These are phyloP conservation scores for Iphiclides podalirius DNA, from an alignment of 2,888 invertebrate species.

Conservation along the genomic window DNA sequence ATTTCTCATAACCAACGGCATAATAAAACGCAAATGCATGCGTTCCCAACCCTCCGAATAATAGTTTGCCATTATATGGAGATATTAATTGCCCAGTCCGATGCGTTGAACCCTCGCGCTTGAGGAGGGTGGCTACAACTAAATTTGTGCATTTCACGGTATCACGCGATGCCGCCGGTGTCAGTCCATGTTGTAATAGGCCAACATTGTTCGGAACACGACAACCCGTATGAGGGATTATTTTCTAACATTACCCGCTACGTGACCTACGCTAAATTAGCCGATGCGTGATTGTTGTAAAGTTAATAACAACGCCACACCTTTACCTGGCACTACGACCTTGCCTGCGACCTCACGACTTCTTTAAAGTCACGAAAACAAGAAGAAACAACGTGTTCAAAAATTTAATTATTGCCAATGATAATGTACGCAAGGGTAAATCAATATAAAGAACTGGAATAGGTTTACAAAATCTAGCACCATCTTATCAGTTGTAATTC, in stretches of 20 bases:
- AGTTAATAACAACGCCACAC: constrained; percentile 12
- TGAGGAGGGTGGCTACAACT: constrained; percentile 39
- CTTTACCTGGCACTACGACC: not conserved
- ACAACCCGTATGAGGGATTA: constrained; percentile 36
- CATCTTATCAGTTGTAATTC: too few relatives aligned
- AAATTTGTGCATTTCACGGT: constrained; percentile 25
- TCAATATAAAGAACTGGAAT: too few relatives aligned
- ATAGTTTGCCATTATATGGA: constrained; percentile 9
- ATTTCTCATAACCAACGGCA: too few relatives aligned
- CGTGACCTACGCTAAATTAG: constrained; percentile 39
- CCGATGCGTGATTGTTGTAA: constrained; percentile 28
- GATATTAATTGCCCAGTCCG: constrained; percentile 30
- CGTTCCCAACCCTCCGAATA: constrained; percentile 4
- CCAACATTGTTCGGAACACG: constrained; percentile 33
- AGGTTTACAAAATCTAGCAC: too few relatives aligned
- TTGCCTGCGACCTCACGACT: constrained; percentile 6
- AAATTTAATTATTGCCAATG: not conserved
- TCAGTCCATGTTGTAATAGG: constrained; percentile 36
- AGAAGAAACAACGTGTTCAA: not conserved
- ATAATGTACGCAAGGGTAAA: not conserved
- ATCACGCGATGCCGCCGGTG: constrained; percentile 10
- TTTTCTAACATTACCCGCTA: constrained; percentile 41
- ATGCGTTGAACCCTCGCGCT: constrained; percentile 40
- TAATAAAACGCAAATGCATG: not conserved
- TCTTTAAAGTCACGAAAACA: constrained; percentile 4